Percentiles rank a stretch among this genome's conserved stretches.
Conservation (phyloP, 2,797 vertebrate genomes). For the Podargus strigoides region DNA sequence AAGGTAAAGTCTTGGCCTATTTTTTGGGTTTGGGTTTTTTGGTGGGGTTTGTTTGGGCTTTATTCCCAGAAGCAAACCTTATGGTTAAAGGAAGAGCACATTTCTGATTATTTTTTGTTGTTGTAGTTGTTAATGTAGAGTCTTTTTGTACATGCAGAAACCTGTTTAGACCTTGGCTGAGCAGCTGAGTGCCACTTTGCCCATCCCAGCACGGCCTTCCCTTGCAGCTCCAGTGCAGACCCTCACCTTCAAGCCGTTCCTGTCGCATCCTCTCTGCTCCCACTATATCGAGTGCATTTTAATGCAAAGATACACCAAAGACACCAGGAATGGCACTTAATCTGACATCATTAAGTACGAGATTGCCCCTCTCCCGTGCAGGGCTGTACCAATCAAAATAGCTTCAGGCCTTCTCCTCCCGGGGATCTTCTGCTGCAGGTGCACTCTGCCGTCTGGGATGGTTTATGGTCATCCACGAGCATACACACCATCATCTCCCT, state of each 20-base stretch:
- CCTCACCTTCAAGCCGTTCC: not conserved
- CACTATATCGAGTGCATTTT: not conserved
- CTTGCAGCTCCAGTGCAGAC: not conserved
- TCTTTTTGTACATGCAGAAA: not conserved
- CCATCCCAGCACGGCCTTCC: fast-evolving
- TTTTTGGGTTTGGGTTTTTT: not conserved
- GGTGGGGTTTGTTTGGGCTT: fast-evolving
- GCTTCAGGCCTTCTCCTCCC: not conserved
- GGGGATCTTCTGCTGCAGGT: not conserved
- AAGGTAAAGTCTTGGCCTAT: not conserved
- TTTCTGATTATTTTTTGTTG: not conserved
- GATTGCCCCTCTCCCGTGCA: not conserved
- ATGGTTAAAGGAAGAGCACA: not conserved
- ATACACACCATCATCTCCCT: not conserved
- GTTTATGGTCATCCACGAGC: not conserved
- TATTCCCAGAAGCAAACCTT: not conserved
- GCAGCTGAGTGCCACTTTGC: not conserved
- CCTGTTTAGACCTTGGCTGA: not conserved
- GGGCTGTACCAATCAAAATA: not conserved
- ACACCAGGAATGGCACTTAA: not conserved
- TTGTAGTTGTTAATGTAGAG: not conserved
- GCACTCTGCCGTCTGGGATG: not conserved
- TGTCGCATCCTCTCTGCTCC: not conserved
- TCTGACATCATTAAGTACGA: not conserved
- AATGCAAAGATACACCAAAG: not conserved